phyloP scores from a whole-genome alignment of 2,797 vertebrate genomes.

The Paedocypris micromegethes region DNA sequence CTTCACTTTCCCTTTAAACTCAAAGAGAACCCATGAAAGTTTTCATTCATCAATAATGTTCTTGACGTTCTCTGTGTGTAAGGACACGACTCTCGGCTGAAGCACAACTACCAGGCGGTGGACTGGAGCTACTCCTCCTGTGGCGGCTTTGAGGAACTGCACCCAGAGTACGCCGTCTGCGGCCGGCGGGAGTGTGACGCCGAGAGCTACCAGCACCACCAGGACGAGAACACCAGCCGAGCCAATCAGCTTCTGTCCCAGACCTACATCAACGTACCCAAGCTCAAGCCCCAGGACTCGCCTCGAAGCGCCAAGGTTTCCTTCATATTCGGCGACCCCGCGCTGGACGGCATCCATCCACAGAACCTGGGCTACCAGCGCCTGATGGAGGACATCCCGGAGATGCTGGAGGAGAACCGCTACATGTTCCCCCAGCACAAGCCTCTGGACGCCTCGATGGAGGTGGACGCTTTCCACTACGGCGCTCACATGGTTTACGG shows the following conservation, averaged over 20 bases:
- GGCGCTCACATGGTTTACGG: constrained; percentile 74
- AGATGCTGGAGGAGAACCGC: constrained; percentile 82
- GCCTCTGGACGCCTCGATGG: constrained; percentile 76
- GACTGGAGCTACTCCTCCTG: constrained; percentile 90
- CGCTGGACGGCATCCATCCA: constrained; percentile 80
- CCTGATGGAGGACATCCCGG: constrained; percentile 88
- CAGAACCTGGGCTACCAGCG: constrained; percentile 92
- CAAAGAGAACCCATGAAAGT: no score
- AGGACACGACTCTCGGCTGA: constrained; percentile 78
- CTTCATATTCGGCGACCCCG: constrained; percentile 94
- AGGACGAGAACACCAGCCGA: constrained; percentile 70
- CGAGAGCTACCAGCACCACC: constrained; percentile 75
- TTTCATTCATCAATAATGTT: neutral
- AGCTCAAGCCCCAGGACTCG: constrained; percentile 82
- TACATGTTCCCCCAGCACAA: constrained; percentile 82
- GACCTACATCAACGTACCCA: constrained; percentile 76
- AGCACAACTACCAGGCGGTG: constrained; percentile 81
- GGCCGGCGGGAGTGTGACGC: constrained; percentile 79
- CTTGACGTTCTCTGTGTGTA: constrained; percentile 51
- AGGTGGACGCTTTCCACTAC: constrained; percentile 80
- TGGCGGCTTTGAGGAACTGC: constrained; percentile 75
- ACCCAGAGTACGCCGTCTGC: constrained; percentile 71
- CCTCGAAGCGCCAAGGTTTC: constrained; percentile 92
- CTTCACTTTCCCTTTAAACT: no score
- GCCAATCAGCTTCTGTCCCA: constrained; percentile 68